Base-by-base conservation (phyloP, 2,888 invertebrate genomes). In the Sphinx pinastri region DNA sequence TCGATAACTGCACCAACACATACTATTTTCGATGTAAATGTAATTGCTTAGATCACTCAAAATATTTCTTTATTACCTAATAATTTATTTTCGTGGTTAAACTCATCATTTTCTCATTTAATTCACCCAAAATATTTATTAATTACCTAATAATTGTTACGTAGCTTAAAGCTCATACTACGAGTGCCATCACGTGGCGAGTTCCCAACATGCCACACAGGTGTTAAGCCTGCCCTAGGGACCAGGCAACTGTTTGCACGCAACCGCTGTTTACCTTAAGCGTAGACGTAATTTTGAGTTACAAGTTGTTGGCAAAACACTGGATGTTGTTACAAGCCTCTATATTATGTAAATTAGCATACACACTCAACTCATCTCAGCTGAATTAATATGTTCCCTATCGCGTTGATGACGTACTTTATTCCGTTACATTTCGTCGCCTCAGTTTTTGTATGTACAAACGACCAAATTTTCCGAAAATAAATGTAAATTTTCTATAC, bases 221-320 rank as follows among this genome's bases (percentile, higher is more conserved):
- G 55, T 25, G 70, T 58, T 67, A 72, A 69, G 38, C 70, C 54
- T 67, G 68, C 73, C 70, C 45, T 19, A 47, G 69, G 70, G 57
- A 59, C 72, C 67, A 49, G 52, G 13, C 51, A 58, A 60, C 70
- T 75, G 75, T 76, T 78, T 76, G 71, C 72, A 52, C 70, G 67
- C 71, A 75, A 74, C 74, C 75, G 70, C 75, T 76, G 75, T 78
- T 78, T 76, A 73, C 74, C 68, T 72, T 73, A 78, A 75, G 73
- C 72, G 75, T 75, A 75, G 74, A 76, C 77, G 74, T 78, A 75
- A 77, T 77, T 77, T 75, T 73, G 74, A 76, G 74, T 75, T 69
- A 76, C 76, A 79, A 80, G 76, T 81, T 79, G 80, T 80, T 79
- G 71, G 71, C 75, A 80, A 79, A 81, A 80, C 77, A 78, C 72